phyloP scores from a whole-genome alignment of 1,140 invertebrate genomes.

The Drosophila teissieri region DNA sequence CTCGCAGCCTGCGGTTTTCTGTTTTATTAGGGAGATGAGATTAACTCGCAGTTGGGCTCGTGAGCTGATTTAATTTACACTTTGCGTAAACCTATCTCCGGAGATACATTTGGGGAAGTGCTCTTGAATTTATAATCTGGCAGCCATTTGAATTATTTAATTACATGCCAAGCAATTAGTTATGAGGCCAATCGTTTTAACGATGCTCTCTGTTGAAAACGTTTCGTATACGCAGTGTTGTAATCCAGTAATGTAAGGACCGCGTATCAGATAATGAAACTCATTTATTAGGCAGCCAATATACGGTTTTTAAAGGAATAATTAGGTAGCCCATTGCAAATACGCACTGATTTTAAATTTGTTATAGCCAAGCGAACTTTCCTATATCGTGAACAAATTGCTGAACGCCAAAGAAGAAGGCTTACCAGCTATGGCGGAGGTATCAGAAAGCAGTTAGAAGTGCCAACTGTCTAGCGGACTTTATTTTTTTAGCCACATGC shows the following conservation, averaged over 20 bases:
- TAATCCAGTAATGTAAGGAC: background rate
- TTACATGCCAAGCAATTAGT: background rate
- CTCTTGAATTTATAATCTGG: background rate
- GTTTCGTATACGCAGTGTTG: slow-evolving; percentile 1
- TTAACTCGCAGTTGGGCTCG: slow-evolving; percentile 21
- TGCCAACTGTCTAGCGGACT: slow-evolving; percentile 6
- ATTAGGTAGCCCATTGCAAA: background rate
- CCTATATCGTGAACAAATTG: background rate
- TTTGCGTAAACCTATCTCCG: slow-evolving; percentile 8
- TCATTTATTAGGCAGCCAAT: background rate
- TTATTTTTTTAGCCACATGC: slow-evolving; percentile 13
- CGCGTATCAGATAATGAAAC: background rate
- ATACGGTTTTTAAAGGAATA: background rate
- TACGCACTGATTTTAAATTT: background rate
- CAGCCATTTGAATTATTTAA: slow-evolving; percentile 8
- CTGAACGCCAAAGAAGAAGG: background rate
- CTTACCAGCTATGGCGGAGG: background rate
- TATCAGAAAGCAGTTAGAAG: background rate
- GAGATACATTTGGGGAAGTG: background rate
- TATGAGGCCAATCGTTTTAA: background rate
- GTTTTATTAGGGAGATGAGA: slow-evolving; percentile 25
- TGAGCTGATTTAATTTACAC: slow-evolving; percentile 48
- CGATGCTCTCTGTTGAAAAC: background rate
- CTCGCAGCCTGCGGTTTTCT: slow-evolving; percentile 18
- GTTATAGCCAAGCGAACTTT: too few species aligned